Conservation (phyloP, 2,113 vertebrate species). For the Notechis scutatus region DNA sequence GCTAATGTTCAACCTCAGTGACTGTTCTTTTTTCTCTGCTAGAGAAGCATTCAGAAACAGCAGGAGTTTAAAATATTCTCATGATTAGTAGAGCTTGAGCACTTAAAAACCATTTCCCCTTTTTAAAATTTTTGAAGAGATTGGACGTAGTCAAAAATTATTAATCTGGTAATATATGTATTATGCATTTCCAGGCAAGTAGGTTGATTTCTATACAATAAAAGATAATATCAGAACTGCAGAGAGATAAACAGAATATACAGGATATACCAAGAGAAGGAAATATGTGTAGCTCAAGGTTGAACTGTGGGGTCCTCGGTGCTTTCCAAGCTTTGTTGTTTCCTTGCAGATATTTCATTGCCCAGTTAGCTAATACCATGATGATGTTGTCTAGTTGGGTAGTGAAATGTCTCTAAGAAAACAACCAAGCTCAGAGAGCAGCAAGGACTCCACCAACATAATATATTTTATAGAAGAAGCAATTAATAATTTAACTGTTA, state of each 20-base stretch:
- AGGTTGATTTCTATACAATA: not conserved
- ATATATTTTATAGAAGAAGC: not conserved
- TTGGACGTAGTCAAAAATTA: not conserved
- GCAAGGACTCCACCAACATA: not conserved
- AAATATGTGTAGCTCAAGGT: not conserved
- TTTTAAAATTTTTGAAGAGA: not conserved
- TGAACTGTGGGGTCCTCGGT: not conserved
- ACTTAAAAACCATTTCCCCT: not conserved
- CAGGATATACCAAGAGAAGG: not conserved
- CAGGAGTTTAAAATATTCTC: not conserved
- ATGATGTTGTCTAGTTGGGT: not conserved
- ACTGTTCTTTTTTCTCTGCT: not conserved
- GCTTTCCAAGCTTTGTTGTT: not conserved
- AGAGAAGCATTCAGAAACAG: not conserved
- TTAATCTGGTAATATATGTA: not conserved
- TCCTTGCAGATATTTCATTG: not conserved
- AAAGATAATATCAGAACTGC: not conserved
- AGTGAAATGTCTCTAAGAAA: not conserved
- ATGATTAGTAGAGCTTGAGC: not conserved
- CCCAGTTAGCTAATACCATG: not conserved
- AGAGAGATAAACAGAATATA: not conserved
- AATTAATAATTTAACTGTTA: not conserved
- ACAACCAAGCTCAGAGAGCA: not conserved
- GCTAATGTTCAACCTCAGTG: not conserved
- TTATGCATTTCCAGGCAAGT: not conserved